phyloP scores from a whole-genome alignment of 2,888 invertebrate species.

The Campaea margaritaria region DNA sequence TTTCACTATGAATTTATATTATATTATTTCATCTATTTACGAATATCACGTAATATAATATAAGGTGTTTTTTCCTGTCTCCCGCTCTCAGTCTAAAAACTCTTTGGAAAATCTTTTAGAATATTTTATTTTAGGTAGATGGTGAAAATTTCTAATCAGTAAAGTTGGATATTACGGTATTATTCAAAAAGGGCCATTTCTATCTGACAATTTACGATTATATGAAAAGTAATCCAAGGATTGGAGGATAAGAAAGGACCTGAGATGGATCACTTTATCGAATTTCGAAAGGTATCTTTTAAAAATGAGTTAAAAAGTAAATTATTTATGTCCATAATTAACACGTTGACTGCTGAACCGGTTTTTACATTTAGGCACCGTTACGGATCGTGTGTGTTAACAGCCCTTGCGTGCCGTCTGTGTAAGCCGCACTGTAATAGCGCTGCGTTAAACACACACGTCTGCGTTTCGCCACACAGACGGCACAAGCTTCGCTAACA shows the following conservation, averaged over 20 bases:
- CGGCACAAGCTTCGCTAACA: too few relatives aligned
- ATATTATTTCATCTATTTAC: too few relatives aligned
- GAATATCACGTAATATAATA: not conserved
- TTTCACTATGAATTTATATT: too few relatives aligned
- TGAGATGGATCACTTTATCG: constrained; percentile 19
- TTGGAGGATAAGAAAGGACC: not conserved
- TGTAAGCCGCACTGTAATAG: too few relatives aligned
- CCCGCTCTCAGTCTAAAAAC: constrained; percentile 1
- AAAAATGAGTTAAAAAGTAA: too few relatives aligned
- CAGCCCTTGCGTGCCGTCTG: too few relatives aligned
- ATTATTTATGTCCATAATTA: too few relatives aligned
- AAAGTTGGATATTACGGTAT: constrained; percentile 30
- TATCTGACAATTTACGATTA: constrained; percentile 62
- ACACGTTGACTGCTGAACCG: too few relatives aligned
- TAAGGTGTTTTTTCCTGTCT: not conserved
- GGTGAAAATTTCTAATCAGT: constrained; percentile 33
- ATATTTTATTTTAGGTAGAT: constrained; percentile 3
- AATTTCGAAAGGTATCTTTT: not conserved
- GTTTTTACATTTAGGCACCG: too few relatives aligned
- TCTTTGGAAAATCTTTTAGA: constrained; percentile 3
- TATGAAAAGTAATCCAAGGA: constrained; percentile 60
- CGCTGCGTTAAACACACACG: too few relatives aligned
- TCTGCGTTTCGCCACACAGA: too few relatives aligned
- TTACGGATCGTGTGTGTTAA: too few relatives aligned
- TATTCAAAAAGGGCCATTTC: constrained; percentile 55